These are phyloP conservation scores for Hiodon alosoides DNA, from an alignment of 2,113 vertebrate species.

Conservation along the genomic window DNA sequence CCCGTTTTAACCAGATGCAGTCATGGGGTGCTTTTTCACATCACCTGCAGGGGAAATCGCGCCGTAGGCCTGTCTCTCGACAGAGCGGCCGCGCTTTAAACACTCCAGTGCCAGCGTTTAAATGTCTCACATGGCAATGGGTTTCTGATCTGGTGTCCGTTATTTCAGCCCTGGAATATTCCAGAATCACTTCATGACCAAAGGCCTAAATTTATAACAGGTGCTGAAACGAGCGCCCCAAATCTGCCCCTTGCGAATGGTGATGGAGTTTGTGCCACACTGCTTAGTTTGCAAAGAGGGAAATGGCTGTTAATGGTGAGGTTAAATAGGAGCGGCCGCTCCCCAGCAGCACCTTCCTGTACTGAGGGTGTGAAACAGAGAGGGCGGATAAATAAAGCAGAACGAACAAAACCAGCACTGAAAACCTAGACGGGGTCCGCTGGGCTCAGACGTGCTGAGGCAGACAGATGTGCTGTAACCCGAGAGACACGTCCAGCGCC, in stretches of 20 bases:
- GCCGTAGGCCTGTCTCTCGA: too few species aligned
- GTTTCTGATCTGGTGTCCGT: neutral
- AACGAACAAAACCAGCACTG: neutral
- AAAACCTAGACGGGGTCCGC: neutral
- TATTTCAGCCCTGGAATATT: neutral
- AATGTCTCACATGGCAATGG: too few species aligned
- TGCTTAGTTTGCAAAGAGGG: neutral
- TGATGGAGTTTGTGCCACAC: neutral
- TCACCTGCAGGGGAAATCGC: too few species aligned
- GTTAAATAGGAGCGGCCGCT: neutral
- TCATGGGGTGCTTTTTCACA: too few species aligned
- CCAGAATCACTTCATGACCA: neutral
- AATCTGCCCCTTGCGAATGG: neutral
- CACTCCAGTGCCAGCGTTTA: too few species aligned
- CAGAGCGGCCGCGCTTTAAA: too few species aligned
- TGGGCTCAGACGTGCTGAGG: neutral
- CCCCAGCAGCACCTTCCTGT: neutral
- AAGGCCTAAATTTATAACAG: neutral
- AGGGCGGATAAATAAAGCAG: slow-evolving; percentile 11
- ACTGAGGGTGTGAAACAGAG: neutral
- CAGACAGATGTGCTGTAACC: slow-evolving; percentile 16
- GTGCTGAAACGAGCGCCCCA: neutral
- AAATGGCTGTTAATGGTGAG: neutral
- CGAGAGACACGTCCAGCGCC: slow-evolving; percentile 16
- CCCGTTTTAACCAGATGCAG: too few species aligned